Base-by-base conservation (phyloP, 2,888 invertebrate genomes). In the Sarcophaga caerulescens region DNA sequence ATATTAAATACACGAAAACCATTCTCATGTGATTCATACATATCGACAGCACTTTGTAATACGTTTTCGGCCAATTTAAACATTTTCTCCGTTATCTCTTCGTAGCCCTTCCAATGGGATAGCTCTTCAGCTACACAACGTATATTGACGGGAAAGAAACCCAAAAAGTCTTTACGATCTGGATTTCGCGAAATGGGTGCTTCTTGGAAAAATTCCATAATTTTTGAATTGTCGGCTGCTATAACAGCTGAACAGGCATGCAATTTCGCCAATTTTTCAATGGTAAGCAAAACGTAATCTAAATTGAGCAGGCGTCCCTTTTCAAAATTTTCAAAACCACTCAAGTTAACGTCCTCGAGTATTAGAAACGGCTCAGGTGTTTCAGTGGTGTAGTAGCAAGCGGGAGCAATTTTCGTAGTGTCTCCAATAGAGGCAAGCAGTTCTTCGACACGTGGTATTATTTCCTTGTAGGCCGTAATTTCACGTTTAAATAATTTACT, bases 301-400 rank as follows among this genome's bases (percentile, higher is more conserved):
- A 94, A 90, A 90, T 95, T 95, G 14, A 95, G 92, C 19, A 95
- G 94, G 35, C 92, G 90, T 52, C 93, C 93, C 44, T 94, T 93
- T 88, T 94, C 93, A n/a, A 94, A 94, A 92, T 95, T 94, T 69
- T 93, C 93, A 89, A 93, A 95, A n/a, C 94, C 94, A 60, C 92
- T 90, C 2, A 93, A 90, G 19, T 93, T 92, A 88, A 95, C 92
- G 89, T 95, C 95, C 88, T 95, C 95, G 60, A 95, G 90, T 2
- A 95, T 90, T 2, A 93, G 87, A 80, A 93, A 91, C 0, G 92
- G 92, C 66, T 92, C 90, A 1, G 93, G 93, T 23, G 90, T 90
- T 86, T 92, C 92, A 25, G 92, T 92, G 17, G 93, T 92, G 45
- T 92, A 92, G 66, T 91, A 92, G 68, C 93, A 93, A 12, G 89